These are phyloP conservation scores for Globodera ellingtonae DNA, from an alignment of 1,140 invertebrate species.

Conservation along the genomic window DNA sequence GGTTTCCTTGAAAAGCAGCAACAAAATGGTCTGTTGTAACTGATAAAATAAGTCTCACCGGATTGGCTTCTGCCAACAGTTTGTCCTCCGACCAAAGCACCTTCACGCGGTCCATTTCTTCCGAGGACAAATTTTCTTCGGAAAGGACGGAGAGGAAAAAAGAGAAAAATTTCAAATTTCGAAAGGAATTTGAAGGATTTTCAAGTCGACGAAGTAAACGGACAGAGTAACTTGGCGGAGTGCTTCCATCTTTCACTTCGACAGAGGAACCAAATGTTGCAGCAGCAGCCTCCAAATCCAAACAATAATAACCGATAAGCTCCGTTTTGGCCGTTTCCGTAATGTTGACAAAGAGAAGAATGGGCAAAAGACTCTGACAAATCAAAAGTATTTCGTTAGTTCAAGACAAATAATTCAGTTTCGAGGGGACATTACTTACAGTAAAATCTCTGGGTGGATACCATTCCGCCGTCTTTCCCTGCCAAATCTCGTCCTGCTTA, in stretches of 20 bases:
- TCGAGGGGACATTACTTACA: neutral
- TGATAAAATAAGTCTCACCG: neutral
- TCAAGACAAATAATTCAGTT: neutral
- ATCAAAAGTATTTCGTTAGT: neutral
- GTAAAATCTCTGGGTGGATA: slow-evolving; percentile 42
- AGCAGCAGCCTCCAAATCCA: slow-evolving; percentile 31
- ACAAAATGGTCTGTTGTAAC: slow-evolving; percentile 17
- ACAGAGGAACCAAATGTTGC: slow-evolving; percentile 1
- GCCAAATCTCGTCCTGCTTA: slow-evolving; percentile 22
- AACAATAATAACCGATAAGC: slow-evolving; percentile 36
- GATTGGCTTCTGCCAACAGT: neutral
- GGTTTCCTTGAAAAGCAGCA: slow-evolving; percentile 22
- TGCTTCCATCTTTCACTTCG: slow-evolving; percentile 5
- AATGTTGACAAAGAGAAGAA: slow-evolving; percentile 35
- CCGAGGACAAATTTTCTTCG: slow-evolving; percentile 40
- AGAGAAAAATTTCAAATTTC: slow-evolving; percentile 30
- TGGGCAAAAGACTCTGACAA: slow-evolving; percentile 31
- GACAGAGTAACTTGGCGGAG: slow-evolving; percentile 23
- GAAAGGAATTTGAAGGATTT: slow-evolving; percentile 9
- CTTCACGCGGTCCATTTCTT: slow-evolving; percentile 27
- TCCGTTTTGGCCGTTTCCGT: slow-evolving; percentile 31
- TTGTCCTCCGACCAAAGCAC: slow-evolving; percentile 35
- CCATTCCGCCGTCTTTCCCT: slow-evolving; percentile 36
- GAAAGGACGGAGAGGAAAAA: slow-evolving; percentile 35
- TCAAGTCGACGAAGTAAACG: neutral